A percentile compares a stretch with the other conserved stretches of the same genome.
These are phyloP conservation scores for Amblyjoppa proteus DNA, from an alignment of 2,888 invertebrate genomes.

Conservation along the genomic window DNA sequence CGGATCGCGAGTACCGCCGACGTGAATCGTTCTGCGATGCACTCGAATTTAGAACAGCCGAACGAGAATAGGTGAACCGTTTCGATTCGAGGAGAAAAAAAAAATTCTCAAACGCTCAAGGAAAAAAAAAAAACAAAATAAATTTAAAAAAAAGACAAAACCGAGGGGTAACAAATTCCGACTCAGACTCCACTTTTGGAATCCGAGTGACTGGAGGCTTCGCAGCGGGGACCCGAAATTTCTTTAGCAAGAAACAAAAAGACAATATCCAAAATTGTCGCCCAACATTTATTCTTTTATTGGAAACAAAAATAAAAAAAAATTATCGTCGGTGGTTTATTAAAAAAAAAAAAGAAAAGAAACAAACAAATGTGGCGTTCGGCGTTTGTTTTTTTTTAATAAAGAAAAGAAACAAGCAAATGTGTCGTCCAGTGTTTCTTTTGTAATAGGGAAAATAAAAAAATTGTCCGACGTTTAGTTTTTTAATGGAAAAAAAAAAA, in stretches of 20 bases:
- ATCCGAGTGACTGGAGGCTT: background rate
- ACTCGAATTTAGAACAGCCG: conserved; percentile 47
- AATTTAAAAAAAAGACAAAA: background rate
- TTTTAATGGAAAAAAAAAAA: too few relatives aligned
- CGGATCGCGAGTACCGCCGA: background rate
- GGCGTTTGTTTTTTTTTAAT: too few relatives aligned
- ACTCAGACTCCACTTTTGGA: background rate
- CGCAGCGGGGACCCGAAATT: background rate
- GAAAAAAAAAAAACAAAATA: background rate
- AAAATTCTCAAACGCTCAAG: background rate
- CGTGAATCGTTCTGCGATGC: conserved; percentile 1
- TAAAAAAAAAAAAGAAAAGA: too few relatives aligned
- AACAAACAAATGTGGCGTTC: too few relatives aligned
- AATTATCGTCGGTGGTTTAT: too few relatives aligned
- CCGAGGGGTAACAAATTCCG: background rate
- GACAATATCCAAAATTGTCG: background rate
- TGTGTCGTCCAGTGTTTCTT: too few relatives aligned
- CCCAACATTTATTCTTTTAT: too few relatives aligned
- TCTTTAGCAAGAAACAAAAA: background rate
- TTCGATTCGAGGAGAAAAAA: conserved; percentile 18
- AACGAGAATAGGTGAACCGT: conserved; percentile 57
- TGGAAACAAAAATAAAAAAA: too few relatives aligned
- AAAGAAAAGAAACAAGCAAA: too few relatives aligned
- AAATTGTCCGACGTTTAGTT: too few relatives aligned
- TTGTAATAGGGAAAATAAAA: too few relatives aligned